phyloP scores from a whole-genome alignment of 2,113 vertebrate genomes.

The Lutjanus erythropterus region DNA sequence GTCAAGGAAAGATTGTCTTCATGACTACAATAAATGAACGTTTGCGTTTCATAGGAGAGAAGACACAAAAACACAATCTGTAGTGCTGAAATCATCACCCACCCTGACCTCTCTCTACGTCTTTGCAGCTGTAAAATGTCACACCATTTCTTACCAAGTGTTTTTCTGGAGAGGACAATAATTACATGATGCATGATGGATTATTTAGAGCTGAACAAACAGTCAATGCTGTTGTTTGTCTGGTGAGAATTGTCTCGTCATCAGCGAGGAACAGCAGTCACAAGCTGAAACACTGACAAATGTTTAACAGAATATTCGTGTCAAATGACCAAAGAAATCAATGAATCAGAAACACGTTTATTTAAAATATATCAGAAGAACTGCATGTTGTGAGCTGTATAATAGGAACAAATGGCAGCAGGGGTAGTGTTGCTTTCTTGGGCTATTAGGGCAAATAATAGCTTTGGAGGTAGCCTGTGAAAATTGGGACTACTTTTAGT shows the following conservation, averaged over 20 bases:
- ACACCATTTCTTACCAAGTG: neutral
- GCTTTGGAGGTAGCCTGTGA: neutral
- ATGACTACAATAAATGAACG: neutral
- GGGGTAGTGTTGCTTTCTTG: neutral
- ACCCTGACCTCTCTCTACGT: neutral
- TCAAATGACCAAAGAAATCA: neutral
- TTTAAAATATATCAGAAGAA: neutral
- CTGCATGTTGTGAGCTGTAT: neutral
- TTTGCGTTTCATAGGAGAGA: neutral
- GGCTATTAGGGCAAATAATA: neutral
- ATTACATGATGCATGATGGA: neutral
- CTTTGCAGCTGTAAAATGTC: slow-evolving; percentile 19
- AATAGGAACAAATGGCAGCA: too few species aligned
- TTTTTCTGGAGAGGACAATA: neutral
- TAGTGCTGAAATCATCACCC: slow-evolving; percentile 1
- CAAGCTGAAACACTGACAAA: neutral
- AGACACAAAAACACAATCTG: neutral
- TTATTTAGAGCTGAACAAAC: neutral
- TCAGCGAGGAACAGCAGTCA: neutral
- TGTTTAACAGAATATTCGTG: neutral
- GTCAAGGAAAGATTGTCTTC: neutral
- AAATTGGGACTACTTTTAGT: neutral
- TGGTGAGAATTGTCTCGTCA: neutral
- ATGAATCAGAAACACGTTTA: neutral
- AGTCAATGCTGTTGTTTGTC: neutral